Percentiles rank a stretch among this genome's conserved stretches.
Conservation (phyloP, 2,888 invertebrate species). For the Cremastinae sp. region DNA sequence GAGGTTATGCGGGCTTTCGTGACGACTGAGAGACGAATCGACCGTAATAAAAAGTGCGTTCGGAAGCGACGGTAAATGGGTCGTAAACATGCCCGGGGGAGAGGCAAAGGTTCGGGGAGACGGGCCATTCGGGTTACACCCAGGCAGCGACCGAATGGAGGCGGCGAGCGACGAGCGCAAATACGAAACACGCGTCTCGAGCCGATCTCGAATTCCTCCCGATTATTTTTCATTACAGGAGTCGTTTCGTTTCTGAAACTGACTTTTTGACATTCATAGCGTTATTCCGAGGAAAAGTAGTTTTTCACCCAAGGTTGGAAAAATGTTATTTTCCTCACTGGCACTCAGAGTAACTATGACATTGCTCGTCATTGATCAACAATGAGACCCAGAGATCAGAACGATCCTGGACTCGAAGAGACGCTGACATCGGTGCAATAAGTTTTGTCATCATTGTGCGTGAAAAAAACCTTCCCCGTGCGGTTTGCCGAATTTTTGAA, state of each 20-base stretch:
- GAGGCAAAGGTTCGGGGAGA: slow-evolving; percentile 33
- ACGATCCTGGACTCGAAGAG: slow-evolving; percentile 65
- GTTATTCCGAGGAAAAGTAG: neutral
- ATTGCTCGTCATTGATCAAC: slow-evolving; percentile 65
- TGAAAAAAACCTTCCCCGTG: slow-evolving; percentile 54
- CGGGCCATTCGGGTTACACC: slow-evolving; percentile 55
- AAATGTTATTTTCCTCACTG: slow-evolving; percentile 34
- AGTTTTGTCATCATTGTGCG: slow-evolving; percentile 71
- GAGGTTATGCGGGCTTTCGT: slow-evolving; percentile 5
- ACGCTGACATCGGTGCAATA: slow-evolving; percentile 67
- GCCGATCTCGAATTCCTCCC: neutral
- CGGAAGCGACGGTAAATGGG: slow-evolving; percentile 24
- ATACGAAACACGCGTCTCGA: neutral
- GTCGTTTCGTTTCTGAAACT: neutral
- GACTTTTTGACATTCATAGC: neutral
- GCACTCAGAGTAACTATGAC: slow-evolving; percentile 79
- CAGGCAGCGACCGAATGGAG: slow-evolving; percentile 53
- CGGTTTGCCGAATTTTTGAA: slow-evolving; percentile 8
- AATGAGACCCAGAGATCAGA: slow-evolving; percentile 62
- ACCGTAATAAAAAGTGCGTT: slow-evolving; percentile 17
- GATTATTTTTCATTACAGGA: neutral
- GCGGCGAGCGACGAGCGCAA: slow-evolving; percentile 19
- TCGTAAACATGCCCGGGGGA: slow-evolving; percentile 10
- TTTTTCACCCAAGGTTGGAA: slow-evolving; percentile 15
- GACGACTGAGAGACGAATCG: slow-evolving; percentile 3